Conservation (phyloP, 2,797 vertebrate genomes). For the Coregonus ussuriensis region DNA sequence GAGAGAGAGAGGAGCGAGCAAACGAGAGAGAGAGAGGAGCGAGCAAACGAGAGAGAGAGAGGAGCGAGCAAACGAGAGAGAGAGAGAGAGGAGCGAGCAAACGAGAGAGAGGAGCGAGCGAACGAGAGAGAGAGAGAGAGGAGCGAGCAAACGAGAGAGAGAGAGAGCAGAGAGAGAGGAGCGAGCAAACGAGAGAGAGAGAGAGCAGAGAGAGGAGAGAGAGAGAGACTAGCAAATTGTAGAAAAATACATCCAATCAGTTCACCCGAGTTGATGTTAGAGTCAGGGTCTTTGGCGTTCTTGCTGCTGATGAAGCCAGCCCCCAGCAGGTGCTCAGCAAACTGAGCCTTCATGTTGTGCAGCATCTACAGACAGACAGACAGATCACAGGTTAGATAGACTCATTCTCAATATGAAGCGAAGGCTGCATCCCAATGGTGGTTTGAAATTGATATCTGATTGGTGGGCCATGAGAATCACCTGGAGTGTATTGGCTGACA, state of each 20-base stretch:
- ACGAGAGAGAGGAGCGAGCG: neutral
- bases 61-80: too few relatives aligned
- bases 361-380: constrained; percentile 82
- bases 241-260: neutral
- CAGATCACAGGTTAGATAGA: too few relatives aligned
- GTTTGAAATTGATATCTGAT: neutral
- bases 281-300: constrained; percentile 86
- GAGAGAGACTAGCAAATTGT: neutral
- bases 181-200: too few relatives aligned
- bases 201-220: too few relatives aligned
- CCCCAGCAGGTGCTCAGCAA: constrained; percentile 91
- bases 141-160: neutral
- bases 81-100: too few relatives aligned
- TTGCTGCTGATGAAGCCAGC: constrained; percentile 91
- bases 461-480: constrained; percentile 62
- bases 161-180: constrained; percentile 4
- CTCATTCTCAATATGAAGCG: too few relatives aligned
- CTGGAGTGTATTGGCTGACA: constrained; percentile 94
- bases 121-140: too few relatives aligned
- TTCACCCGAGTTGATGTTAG: constrained; percentile 93
- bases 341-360: constrained; percentile 96
- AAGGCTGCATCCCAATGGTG: too few relatives aligned
- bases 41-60: neutral
- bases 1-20: too few relatives aligned
- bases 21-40: constrained; percentile 11